These are phyloP conservation scores for Mythimna ferrago DNA, from an alignment of 2,888 invertebrate genomes.

Conservation along the genomic window DNA sequence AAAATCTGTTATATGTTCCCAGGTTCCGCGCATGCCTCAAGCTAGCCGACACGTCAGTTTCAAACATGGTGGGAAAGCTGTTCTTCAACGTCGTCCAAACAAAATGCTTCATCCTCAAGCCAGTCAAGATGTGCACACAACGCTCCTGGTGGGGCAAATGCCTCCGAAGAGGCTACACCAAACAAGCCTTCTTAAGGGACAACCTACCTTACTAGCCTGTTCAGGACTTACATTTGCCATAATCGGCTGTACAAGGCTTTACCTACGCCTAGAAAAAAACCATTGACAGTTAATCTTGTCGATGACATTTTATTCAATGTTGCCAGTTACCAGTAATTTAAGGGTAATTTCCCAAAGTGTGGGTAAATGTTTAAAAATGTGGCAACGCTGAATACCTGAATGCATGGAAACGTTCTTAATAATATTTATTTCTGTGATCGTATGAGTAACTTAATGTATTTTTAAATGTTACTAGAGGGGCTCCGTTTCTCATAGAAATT, in stretches of 20 bases:
- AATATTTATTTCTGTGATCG: slow-evolving; percentile 64
- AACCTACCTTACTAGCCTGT: slow-evolving; percentile 92
- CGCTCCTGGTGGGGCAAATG: slow-evolving; percentile 96
- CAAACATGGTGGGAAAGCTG: slow-evolving; percentile 97
- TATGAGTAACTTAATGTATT: slow-evolving; percentile 57
- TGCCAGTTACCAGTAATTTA: slow-evolving; percentile 53
- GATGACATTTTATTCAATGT: slow-evolving; percentile 35
- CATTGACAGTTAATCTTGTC: slow-evolving; percentile 27
- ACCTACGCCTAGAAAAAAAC: slow-evolving; percentile 25
- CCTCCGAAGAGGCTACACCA: slow-evolving; percentile 91
- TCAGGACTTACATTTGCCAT: slow-evolving; percentile 19
- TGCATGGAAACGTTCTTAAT: slow-evolving; percentile 44
- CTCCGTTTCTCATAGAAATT: slow-evolving; percentile 52
- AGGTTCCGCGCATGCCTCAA: slow-evolving; percentile 98
- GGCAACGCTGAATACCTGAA: slow-evolving; percentile 26
- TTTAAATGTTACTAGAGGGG: slow-evolving; percentile 44
- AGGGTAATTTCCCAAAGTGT: slow-evolving; percentile 44
- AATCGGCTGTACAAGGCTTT: slow-evolving; percentile 17
- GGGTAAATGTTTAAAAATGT: slow-evolving; percentile 18
- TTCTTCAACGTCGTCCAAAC: slow-evolving; percentile 99
- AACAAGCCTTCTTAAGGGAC: slow-evolving; percentile 94
- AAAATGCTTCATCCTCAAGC: slow-evolving; percentile 97
- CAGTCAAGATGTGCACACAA: slow-evolving; percentile 94
- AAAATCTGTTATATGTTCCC: slow-evolving; percentile 56
- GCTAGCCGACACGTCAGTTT: slow-evolving; percentile 95